phyloP scores from a whole-genome alignment of 1,140 invertebrate species.

The Acyrthosiphon pisum region DNA sequence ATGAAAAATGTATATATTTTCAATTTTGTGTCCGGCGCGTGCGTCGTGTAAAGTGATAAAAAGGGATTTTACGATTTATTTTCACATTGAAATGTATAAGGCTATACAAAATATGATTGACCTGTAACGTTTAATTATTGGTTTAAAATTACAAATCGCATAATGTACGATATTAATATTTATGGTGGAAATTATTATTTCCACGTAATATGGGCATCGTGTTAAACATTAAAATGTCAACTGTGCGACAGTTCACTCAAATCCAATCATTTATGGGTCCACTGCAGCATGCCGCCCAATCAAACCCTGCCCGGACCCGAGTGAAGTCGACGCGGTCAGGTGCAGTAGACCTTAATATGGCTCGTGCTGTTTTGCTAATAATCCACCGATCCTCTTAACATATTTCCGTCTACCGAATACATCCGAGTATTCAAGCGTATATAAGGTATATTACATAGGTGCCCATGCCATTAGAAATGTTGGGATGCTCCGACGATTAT shows the following conservation, averaged over 20 bases:
- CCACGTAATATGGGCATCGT: not conserved
- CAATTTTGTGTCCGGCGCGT: not conserved
- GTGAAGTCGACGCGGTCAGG: not conserved
- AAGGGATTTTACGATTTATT: not conserved
- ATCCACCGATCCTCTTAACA: not conserved
- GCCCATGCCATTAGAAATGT: too few relatives aligned
- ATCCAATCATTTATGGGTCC: not conserved
- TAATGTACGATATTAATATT: not conserved
- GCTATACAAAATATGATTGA: not conserved
- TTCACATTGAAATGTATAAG: not conserved
- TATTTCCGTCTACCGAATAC: not conserved
- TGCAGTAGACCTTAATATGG: not conserved
- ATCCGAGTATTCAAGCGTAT: not conserved
- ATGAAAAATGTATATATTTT: not conserved
- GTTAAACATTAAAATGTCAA: not conserved
- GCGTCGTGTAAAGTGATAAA: not conserved
- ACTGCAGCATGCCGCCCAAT: not conserved
- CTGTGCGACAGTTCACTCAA: not conserved
- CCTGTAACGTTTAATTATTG: not conserved
- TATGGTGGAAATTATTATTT: not conserved
- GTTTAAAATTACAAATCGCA: not conserved
- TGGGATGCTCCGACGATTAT: too few relatives aligned
- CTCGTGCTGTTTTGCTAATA: not conserved
- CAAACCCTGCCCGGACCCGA: not conserved
- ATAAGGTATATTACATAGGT: too few relatives aligned